Base-by-base conservation (phyloP, 2,888 invertebrate species). In the Hedya salicella region DNA sequence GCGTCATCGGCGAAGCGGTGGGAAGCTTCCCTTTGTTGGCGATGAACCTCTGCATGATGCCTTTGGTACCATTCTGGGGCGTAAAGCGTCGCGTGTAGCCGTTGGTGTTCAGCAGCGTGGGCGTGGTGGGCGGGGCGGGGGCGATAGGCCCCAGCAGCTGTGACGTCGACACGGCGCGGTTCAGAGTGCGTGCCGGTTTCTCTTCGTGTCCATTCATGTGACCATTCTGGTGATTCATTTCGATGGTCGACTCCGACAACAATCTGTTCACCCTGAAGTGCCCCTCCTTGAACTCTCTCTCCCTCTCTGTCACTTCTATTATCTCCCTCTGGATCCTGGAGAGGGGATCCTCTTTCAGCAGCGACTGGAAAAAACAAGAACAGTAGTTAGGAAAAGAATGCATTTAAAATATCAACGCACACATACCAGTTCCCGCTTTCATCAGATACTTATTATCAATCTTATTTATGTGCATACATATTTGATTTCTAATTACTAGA, bases 281-380 rank as follows among this genome's bases (percentile, higher is more conserved):
- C 17, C 94, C 94, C 75, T 94, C 95, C 73, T 95, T 93, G 74
- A 97, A 94, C 80, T 97, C 97, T 79, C 95, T 94, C 87, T 98
- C 98, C 72, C 97, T 93, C 78, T 96, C 95, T 61, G 95, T 95
- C 68, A 96, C 97, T 89, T 97, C 96, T 78, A 96, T 95, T 77
- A 98, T 97, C 93, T 98, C 98, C 80, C 95, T 94, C 89, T 98
- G 97, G 84, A 98, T 97, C 84, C 97, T 94, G 79, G 94, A 94
- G 78, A 96, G 92, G 71, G 96, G 96, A 88, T 95, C 95, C 82
- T 95, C 94, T 86, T 95, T 95, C 85, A 94, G 87, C 79, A 93
- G 83, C 73, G 90, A 86, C 92, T 93, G 89, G 53, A 89, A 91
- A 79, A 78, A 76, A 80, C 75, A 54, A 73, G 80, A 82, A 64